These are phyloP conservation scores for Oryzias celebensis DNA, from an alignment of 2,113 vertebrate genomes.

Conservation along the genomic window DNA sequence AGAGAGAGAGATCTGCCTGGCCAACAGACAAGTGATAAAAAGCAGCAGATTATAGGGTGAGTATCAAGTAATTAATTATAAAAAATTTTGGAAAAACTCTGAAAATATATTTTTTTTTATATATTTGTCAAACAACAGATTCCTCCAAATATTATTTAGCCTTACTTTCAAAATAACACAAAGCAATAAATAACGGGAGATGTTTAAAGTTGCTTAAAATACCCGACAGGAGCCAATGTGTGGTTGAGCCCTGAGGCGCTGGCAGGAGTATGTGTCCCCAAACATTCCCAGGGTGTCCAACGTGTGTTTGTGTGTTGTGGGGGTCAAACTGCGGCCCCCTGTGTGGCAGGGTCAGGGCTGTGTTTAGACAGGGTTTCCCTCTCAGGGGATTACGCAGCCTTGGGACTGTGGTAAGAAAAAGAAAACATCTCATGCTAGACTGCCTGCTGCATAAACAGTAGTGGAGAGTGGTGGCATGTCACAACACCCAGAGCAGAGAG, in stretches of 20 bases:
- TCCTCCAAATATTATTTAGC: slow-evolving; percentile 1
- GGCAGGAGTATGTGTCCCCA: slow-evolving; percentile 58
- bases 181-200: slow-evolving; percentile 23
- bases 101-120: too few relatives aligned
- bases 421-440: slow-evolving; percentile 73
- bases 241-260: slow-evolving; percentile 60
- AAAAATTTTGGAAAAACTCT: too few relatives aligned
- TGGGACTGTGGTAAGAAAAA: slow-evolving; percentile 68
- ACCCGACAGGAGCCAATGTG: slow-evolving; percentile 60
- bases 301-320: slow-evolving; percentile 35
- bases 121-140: background rate
- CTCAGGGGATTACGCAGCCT: slow-evolving; percentile 70
- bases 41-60: background rate
- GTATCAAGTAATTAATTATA: background rate
- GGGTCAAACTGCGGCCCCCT: slow-evolving; percentile 48
- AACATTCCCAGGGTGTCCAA: slow-evolving; percentile 67
- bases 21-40: slow-evolving; percentile 39
- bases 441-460: slow-evolving; percentile 65
- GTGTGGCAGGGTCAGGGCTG: slow-evolving; percentile 40
- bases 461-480: slow-evolving; percentile 58
- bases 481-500: slow-evolving; percentile 4
- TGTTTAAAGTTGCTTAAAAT: slow-evolving; percentile 56
- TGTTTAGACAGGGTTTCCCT: slow-evolving; percentile 72
- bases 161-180: slow-evolving; percentile 13
- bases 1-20: background rate